phyloP scores from a whole-genome alignment of 2,888 invertebrate species.

The Cantharis nigra region DNA sequence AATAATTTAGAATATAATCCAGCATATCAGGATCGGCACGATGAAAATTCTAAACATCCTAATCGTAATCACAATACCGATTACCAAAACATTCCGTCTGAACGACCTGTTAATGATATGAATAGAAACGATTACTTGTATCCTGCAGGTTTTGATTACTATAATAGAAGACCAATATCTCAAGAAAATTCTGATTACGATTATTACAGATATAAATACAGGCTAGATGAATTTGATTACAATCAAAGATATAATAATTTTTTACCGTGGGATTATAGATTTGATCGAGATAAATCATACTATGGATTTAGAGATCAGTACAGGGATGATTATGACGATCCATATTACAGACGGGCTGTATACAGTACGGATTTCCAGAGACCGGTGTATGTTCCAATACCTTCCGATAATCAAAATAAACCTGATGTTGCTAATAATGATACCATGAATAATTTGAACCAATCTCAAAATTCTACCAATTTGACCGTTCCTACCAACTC shows the following conservation, averaged over 20 bases:
- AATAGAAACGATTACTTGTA: not conserved
- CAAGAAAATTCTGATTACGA: not conserved
- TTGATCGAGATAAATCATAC: not conserved
- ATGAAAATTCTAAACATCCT: not conserved
- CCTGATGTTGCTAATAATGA: not conserved
- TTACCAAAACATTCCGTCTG: not conserved
- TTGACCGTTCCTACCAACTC: not conserved
- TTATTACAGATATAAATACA: not conserved
- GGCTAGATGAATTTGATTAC: not conserved
- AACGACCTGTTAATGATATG: not conserved
- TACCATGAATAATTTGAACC: not conserved
- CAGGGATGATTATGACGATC: not conserved
- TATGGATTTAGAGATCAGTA: not conserved
- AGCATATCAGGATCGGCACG: not conserved
- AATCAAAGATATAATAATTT: not conserved
- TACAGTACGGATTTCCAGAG: conserved; percentile 2
- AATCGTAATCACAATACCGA: not conserved
- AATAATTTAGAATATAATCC: not conserved
- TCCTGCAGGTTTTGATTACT: not conserved
- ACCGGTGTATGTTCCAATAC: conserved; percentile 5
- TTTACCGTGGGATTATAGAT: not conserved
- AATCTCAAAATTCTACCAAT: not conserved
- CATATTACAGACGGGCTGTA: not conserved
- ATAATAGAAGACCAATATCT: not conserved
- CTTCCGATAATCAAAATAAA: not conserved